Conservation (phyloP, 53 echinoderm and acorn worm species). For the Patiria pectinifera region DNA sequence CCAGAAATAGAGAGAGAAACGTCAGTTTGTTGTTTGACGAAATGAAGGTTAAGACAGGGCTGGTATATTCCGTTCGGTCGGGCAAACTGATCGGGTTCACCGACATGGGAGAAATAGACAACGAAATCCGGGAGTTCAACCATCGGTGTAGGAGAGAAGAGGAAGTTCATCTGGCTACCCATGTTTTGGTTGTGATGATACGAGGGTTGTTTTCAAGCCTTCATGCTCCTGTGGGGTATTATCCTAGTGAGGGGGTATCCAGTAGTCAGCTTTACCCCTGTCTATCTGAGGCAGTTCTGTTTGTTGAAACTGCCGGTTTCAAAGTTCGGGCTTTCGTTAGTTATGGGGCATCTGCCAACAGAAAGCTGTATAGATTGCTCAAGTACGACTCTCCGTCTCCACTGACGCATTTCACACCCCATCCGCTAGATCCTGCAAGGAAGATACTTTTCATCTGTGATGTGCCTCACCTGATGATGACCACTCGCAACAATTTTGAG, state of each 20-base stretch:
- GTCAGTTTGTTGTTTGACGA: slow-evolving; percentile 57
- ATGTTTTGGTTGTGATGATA: slow-evolving; percentile 52
- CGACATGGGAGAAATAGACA: slow-evolving; percentile 15
- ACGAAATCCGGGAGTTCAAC: slow-evolving; percentile 54
- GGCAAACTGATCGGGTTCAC: slow-evolving; percentile 59
- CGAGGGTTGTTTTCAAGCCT: slow-evolving; percentile 5
- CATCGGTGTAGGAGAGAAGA: neutral
- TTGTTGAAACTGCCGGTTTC: slow-evolving; percentile 39
- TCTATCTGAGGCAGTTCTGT: slow-evolving; percentile 32
- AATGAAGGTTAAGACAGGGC: slow-evolving; percentile 63
- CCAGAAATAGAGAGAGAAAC: slow-evolving; percentile 35
- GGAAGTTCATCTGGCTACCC: slow-evolving; percentile 19
- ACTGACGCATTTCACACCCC: neutral
- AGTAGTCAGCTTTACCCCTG: slow-evolving; percentile 19
- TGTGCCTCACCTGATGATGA: slow-evolving; percentile 20
- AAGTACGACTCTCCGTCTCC: too few species aligned
- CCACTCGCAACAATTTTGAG: slow-evolving; percentile 9
- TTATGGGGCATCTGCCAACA: slow-evolving; percentile 59
- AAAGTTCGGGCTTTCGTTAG: slow-evolving; percentile 36
- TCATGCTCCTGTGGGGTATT: slow-evolving; percentile 44
- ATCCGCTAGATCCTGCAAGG: slow-evolving; percentile 5
- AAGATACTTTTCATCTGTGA: neutral
- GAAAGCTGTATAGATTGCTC: slow-evolving; percentile 29
- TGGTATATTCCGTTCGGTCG: slow-evolving; percentile 47
- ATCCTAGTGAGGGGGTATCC: slow-evolving; percentile 17